Evolutionary conservation across 2,113 vertebrate species (phyloP), one percentile per base, ranked within the genome.

Genomic region (Tichodroma muraria): DNA sequence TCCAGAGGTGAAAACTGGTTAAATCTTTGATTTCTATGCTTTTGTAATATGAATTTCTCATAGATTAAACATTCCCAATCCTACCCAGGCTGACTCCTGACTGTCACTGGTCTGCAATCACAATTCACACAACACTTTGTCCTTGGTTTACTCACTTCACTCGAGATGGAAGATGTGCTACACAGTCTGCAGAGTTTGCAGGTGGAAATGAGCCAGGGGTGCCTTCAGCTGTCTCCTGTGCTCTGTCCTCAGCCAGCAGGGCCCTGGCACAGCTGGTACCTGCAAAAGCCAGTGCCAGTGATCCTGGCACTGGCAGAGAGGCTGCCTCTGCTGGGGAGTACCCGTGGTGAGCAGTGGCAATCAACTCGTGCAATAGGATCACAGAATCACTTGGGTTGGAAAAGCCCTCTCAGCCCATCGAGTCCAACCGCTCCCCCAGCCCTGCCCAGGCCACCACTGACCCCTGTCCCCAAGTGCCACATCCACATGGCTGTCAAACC

Each of bases 351-450:
- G 0, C 1, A 2, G 40, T 53, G 49, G 44, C 31, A n/a, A 3
- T 3, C 13, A 3, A 3, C 9, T 28, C 2, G 0, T 9, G 37
- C 44, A 13, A 31, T 0, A 8, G 13, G 24, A 27, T 28, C 28
- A 23, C 9, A 15, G 28, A 30, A 47, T 6, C 3, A 0, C 15
- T 35, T 6, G 7, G 45, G 45, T 1, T 40, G n/a, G 63, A 66
- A 71, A 71, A 66, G 9, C 6, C 18, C 37, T 9, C 14, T 11
- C 25, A n/a, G 57, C 2, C 44, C 72, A 45, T 8, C 0, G 0
- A 47, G 30, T 11, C 19, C 57, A 50, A 4, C 59, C 0, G 0
- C 7, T 6, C 4, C 19, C 27, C 61, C 1, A 6, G n/a, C 28
- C 8, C 38, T 70, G 63, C 52, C 50, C 15, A 19, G 20, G 16